Evolutionary conservation across 1,140 invertebrate species (phyloP), one percentile per base, ranked within the genome.

Genomic region (Eumeta japonica): DNA sequence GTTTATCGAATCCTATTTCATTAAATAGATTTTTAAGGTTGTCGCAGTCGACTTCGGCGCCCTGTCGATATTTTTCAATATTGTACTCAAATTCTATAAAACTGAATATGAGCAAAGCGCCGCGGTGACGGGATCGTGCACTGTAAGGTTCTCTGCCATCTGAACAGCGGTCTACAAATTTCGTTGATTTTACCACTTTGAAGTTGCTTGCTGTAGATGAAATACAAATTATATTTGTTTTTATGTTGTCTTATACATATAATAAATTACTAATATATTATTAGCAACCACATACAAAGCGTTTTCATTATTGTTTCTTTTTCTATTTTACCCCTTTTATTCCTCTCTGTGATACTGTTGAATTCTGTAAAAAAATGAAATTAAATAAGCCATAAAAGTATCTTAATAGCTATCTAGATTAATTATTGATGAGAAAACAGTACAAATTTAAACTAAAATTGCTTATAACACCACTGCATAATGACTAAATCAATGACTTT

Each of bases 1-100:
- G n/a, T n/a, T n/a, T n/a, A n/a, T n/a, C 48, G 40, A 75, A 68
- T 30, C 71, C 74, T 17, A 76, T 52, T 47, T 75, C 66, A 12
- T 19, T 34, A 49, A 76, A 76, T 2, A 76, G 49, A 28, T 71
- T 57, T 45, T 66, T 62, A 28, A 76, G 59, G 37, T 65, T 66
- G 16, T 58, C 41, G 40, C 55, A 55, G 49, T 76, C 74, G 4
- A 58, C 53, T 18, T 64, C 52, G 27, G 55, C 68, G 20, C 74
- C 74, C 9, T 46, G 35, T 4, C 74, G 56, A 19, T 52, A 50
- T 10, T 43, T 16, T 31, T 70, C 67, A 9, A 62, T 48, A 35
- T 57, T 39, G 37, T 62, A 41, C 7, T 43, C 16, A 48, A 75
- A 76, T 35, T 58, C 39, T 1, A 62, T 58, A 41, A 70, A 75